These are phyloP conservation scores for Anthoscopus minutus DNA, from an alignment of 2,113 vertebrate genomes.

Conservation along the genomic window DNA sequence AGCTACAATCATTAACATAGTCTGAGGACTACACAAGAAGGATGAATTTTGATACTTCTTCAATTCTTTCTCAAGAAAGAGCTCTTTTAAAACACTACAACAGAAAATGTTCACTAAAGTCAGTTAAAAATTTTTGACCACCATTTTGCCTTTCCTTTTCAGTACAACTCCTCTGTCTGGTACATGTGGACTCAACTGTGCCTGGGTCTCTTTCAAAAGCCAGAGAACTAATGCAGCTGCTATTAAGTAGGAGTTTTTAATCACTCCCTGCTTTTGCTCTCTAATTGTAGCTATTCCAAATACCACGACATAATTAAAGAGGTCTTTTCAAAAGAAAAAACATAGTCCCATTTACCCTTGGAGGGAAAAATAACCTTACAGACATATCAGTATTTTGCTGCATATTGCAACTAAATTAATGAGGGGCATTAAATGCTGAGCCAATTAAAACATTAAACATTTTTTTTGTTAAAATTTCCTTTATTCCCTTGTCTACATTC, in stretches of 20 bases:
- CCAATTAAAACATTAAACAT: constrained; percentile 46
- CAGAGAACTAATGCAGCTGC: constrained; percentile 47
- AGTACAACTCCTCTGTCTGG: neutral
- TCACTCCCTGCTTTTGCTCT: constrained; percentile 53
- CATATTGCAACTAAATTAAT: constrained; percentile 19
- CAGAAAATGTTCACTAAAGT: neutral
- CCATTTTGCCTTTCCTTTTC: neutral
- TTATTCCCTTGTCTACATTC: neutral
- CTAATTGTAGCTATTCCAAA: constrained; percentile 64
- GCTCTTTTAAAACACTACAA: neutral
- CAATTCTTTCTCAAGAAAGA: neutral
- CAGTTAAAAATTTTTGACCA: neutral
- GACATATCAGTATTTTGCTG: constrained; percentile 22
- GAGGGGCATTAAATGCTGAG: constrained; percentile 9
- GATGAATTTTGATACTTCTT: neutral
- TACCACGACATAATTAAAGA: constrained; percentile 49
- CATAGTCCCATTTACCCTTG: constrained; percentile 24
- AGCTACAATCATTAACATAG: neutral
- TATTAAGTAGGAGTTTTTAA: constrained; percentile 66
- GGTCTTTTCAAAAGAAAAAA: constrained; percentile 42
- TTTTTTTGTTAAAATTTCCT: neutral
- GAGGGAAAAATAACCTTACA: constrained; percentile 38
- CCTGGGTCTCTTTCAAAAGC: constrained; percentile 20
- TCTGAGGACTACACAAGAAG: neutral
- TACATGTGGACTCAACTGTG: neutral